Evolutionary conservation across 2,888 invertebrate species (phyloP), one percentile per base, ranked within the genome.

Genomic region (Eupeodes luniger): DNA sequence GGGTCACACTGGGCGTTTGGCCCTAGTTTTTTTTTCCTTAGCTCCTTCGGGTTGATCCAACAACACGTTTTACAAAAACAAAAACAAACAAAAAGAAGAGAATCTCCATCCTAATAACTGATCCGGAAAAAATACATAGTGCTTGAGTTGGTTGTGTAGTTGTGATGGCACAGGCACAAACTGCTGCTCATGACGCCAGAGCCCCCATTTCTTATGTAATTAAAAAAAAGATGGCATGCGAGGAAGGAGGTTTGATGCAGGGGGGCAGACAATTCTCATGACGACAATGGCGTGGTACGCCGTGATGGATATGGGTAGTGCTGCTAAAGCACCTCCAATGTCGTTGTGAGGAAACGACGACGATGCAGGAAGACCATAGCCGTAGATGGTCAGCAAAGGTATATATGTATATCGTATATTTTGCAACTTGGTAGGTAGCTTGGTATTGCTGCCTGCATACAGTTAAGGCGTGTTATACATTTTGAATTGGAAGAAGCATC

Each of bases 131-230:
- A 85, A 55, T 62, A 79, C 70, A 88, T 78, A 85, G 69, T 77
- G 55, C 75, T 74, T 27, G n/a, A 75, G 75, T 80, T 82, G 77
- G 77, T 80, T 61, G 62, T 47, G 67, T 84, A 78, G 75, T 79
- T 47, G 85, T 62, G 67, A 69, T 77, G 64, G 78, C 19, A 66
- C 47, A 47, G 69, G 75, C 19, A 66, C 47, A 47, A 75, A 85
- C 81, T 88, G 81, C 85, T 78, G 81, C 70, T 88, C 84, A 81
- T 84, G 84, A 83, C 83, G 80, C 83, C 79, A 83, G 79, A 76
- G 74, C 62, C 77, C 87, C 78, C 70, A 81, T 85, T 84, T 69
- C 81, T 88, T 88, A 88, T 88, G 85, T 88, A 88, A 88, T 88
- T 87, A 88, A 88, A 80, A 87, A 82, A 83, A 80, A 51, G 27